Percentiles rank a stretch among this genome's conserved stretches.
Evolutionary conservation across 2,113 vertebrate genomes (phyloP).

Genomic region (Ciconia stormi): DNA sequence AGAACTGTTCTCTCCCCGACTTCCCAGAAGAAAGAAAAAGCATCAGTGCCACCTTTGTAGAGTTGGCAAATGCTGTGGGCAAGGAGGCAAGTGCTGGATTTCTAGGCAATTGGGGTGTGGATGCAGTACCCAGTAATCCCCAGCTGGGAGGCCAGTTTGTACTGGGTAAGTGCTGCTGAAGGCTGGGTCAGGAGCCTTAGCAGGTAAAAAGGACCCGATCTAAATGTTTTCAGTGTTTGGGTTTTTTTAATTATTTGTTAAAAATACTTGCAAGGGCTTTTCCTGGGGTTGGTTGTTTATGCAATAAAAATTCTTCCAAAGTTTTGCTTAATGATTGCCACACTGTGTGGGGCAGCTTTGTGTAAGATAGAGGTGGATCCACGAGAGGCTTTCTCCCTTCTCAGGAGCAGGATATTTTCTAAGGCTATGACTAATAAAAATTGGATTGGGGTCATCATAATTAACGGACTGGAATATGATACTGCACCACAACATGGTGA

Average conservation of each 20-base stretch:
- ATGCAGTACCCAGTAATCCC: neutral
- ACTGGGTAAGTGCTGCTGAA: neutral
- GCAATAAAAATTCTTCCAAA: neutral
- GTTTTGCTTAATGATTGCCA: neutral
- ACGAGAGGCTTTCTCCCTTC: neutral
- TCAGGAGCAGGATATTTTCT: neutral
- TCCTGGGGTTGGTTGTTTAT: neutral
- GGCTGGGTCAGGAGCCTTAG: neutral
- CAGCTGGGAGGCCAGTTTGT: neutral
- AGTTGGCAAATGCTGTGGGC: neutral
- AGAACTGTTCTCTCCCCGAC: accelerated
- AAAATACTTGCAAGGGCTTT: neutral
- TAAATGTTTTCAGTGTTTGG: neutral
- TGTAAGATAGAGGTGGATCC: neutral
- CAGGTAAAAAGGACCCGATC: no score
- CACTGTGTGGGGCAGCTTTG: accelerated
- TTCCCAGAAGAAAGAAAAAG: neutral
- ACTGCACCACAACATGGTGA: accelerated
- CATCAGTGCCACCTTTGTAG: neutral
- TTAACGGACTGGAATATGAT: neutral
- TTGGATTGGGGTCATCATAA: neutral
- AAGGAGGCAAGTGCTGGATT: accelerated
- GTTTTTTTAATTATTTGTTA: neutral
- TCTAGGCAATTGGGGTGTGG: neutral
- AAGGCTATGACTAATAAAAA: neutral